Evolutionary conservation across 2,797 vertebrate species (phyloP).

Genomic region (Streptopelia turtur): DNA sequence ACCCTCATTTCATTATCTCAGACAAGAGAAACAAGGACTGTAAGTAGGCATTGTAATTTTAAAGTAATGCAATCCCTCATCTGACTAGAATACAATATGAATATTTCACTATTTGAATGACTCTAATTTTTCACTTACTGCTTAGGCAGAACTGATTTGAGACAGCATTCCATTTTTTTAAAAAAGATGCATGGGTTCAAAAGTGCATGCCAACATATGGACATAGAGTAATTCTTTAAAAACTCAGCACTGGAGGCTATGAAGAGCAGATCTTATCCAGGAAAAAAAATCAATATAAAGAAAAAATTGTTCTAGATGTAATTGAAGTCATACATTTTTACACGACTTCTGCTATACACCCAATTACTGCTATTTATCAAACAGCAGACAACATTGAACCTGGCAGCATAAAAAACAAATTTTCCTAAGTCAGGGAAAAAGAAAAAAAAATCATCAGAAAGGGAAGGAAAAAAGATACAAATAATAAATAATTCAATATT

Average conservation of each 20-base stretch:
- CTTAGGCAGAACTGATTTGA: slow-evolving; percentile 17
- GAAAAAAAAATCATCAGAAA: slow-evolving; percentile 76
- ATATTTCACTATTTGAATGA: slow-evolving; percentile 31
- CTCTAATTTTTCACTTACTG: slow-evolving; percentile 21
- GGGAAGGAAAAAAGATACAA: slow-evolving; percentile 79
- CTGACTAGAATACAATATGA: slow-evolving; percentile 18
- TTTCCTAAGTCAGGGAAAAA: slow-evolving; percentile 76
- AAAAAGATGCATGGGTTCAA: slow-evolving; percentile 60
- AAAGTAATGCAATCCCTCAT: slow-evolving; percentile 54
- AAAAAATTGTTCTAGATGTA: slow-evolving; percentile 79
- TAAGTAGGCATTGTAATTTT: slow-evolving; percentile 45
- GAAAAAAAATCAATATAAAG: slow-evolving; percentile 77
- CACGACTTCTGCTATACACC: slow-evolving; percentile 77
- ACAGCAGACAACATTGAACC: slow-evolving; percentile 79
- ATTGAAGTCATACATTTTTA: slow-evolving; percentile 84
- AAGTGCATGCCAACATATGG: slow-evolving; percentile 63
- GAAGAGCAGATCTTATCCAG: slow-evolving; percentile 73
- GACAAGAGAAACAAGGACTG: slow-evolving; percentile 19
- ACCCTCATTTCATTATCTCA: slow-evolving; percentile 54
- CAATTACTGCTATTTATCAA: slow-evolving; percentile 87
- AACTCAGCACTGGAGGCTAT: slow-evolving; percentile 68
- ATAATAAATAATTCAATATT: slow-evolving; percentile 90
- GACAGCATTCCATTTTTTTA: slow-evolving; percentile 29
- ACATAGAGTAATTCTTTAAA: slow-evolving; percentile 75
- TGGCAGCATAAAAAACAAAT: slow-evolving; percentile 83